Conservation (phyloP, 2,888 invertebrate genomes). For the Tachina fera region DNA sequence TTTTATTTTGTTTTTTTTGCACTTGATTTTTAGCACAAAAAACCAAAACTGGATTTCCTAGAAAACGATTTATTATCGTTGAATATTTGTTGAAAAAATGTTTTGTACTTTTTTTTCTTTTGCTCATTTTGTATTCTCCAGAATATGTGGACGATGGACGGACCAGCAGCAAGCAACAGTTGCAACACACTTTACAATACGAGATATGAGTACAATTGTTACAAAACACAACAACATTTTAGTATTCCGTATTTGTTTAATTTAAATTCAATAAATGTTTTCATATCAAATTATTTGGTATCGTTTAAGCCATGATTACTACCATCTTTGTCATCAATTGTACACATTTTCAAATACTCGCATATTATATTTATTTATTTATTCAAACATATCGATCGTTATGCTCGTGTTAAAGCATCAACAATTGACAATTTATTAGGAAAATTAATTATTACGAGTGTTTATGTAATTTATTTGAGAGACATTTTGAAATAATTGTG, state of each 20-base stretch:
- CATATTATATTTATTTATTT: constrained; percentile 21
- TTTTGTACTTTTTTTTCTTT: too few relatives aligned
- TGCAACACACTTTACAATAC: constrained; percentile 11
- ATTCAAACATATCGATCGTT: constrained; percentile 16
- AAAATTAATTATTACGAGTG: constrained; percentile 31
- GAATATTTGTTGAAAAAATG: constrained; percentile 60
- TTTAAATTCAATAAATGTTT: constrained; percentile 70
- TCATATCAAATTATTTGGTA: constrained; percentile 69
- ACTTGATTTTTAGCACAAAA: constrained; percentile 69
- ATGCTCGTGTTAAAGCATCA: neutral
- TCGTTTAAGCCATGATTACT: constrained; percentile 63
- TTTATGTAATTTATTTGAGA: constrained; percentile 14
- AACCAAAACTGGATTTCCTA: constrained; percentile 75
- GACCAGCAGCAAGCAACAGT: constrained; percentile 17
- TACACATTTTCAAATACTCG: constrained; percentile 22
- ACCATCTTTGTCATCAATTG: constrained; percentile 53
- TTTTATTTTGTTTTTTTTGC: constrained; percentile 30
- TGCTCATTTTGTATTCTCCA: constrained; percentile 38
- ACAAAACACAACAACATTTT: constrained; percentile 32
- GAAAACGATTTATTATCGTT: constrained; percentile 73
- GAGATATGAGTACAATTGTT: constrained; percentile 3
- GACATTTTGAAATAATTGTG: neutral
- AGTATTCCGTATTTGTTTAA: constrained; percentile 69
- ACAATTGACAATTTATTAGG: constrained; percentile 44
- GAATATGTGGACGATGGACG: constrained; percentile 10